phyloP scores from a whole-genome alignment of 2,797 vertebrate genomes.

The Martes flavigula region DNA sequence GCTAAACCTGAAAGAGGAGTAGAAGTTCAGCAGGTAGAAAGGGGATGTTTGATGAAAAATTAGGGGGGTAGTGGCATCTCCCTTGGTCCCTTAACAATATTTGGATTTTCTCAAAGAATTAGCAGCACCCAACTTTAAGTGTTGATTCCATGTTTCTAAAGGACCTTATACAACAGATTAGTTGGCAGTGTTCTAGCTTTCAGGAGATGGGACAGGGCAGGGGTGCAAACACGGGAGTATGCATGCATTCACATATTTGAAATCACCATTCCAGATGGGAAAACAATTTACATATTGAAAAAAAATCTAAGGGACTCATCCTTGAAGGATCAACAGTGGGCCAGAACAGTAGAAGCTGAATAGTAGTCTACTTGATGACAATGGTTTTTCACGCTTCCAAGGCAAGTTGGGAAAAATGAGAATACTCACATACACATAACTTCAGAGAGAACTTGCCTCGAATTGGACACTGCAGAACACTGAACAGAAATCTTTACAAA shows the following conservation, averaged over 20 bases:
- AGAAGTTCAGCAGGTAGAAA: not conserved
- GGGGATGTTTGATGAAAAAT: slow-evolving; percentile 58
- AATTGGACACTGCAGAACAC: slow-evolving; percentile 62
- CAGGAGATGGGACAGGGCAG: not conserved
- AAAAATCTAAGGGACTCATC: slow-evolving; percentile 62
- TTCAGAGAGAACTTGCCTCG: slow-evolving; percentile 70
- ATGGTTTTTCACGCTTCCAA: slow-evolving; percentile 69
- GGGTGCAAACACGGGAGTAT: slow-evolving; percentile 47
- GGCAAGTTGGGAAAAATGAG: slow-evolving; percentile 71
- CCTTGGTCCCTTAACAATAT: slow-evolving; percentile 70
- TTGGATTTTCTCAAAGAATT: slow-evolving; percentile 62
- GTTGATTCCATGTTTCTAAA: not conserved
- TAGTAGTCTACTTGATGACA: slow-evolving; percentile 54
- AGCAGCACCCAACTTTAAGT: slow-evolving; percentile 52
- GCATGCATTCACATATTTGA: slow-evolving; percentile 62
- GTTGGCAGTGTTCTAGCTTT: slow-evolving; percentile 80
- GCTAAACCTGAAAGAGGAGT: not conserved
- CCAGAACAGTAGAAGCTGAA: slow-evolving; percentile 49
- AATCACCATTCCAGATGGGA: slow-evolving; percentile 26
- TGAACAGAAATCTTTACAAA: slow-evolving; percentile 80
- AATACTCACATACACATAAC: slow-evolving; percentile 65
- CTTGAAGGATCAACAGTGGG: slow-evolving; percentile 49
- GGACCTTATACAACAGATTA: slow-evolving; percentile 55
- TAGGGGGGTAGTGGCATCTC: slow-evolving; percentile 59
- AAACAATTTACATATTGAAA: slow-evolving; percentile 33